A percentile compares a stretch with the other conserved stretches of the same genome.
Evolutionary conservation across 2,113 vertebrate species (phyloP).

Genomic region (Alethe castanea): DNA sequence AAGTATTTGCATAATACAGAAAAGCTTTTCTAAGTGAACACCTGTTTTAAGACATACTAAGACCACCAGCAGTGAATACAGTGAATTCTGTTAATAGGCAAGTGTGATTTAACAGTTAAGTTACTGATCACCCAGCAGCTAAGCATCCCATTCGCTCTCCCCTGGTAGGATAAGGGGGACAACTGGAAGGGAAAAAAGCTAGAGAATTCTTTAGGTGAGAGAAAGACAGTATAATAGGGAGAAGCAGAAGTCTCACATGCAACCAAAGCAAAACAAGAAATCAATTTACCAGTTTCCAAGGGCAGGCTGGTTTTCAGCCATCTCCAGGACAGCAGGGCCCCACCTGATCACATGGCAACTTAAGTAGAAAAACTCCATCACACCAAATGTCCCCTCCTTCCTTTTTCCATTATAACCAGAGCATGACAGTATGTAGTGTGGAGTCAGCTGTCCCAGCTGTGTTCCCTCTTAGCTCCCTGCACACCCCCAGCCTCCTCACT

Average conservation of each 20-base stretch:
- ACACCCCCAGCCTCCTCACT: fast-evolving
- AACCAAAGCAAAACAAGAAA: background rate
- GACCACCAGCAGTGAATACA: background rate
- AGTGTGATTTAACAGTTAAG: background rate
- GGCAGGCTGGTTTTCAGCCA: background rate
- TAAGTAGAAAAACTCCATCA: background rate
- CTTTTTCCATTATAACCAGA: too few species aligned
- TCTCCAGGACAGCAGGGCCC: background rate
- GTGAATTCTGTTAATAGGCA: background rate
- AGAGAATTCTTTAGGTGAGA: background rate
- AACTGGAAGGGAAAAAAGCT: background rate
- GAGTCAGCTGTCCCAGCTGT: background rate
- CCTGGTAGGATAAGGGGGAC: background rate
- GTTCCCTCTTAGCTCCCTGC: background rate
- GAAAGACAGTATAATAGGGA: background rate
- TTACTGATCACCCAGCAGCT: background rate
- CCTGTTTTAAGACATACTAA: background rate
- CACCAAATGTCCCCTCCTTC: background rate
- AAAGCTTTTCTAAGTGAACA: background rate
- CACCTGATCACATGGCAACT: too few species aligned
- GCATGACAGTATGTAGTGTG: too few species aligned
- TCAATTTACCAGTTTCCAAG: background rate
- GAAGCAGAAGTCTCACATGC: background rate
- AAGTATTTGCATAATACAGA: background rate
- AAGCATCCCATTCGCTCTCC: background rate